phyloP scores from a whole-genome alignment of 2,797 vertebrate species.

The Aulostomus chinensis region DNA sequence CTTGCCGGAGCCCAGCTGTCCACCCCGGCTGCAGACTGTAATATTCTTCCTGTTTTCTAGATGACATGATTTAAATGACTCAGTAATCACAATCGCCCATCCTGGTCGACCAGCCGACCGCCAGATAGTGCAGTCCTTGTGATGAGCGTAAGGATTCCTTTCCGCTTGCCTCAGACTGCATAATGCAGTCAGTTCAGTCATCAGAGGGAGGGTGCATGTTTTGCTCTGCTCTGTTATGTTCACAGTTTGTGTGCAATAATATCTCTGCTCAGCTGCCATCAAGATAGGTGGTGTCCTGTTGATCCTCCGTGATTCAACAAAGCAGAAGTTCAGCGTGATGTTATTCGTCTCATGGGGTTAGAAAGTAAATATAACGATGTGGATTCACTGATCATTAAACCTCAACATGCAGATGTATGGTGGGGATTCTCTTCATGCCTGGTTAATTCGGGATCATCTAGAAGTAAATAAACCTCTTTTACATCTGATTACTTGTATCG shows the following conservation, averaged over 20 bases:
- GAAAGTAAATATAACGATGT: too few relatives aligned
- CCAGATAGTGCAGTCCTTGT: conserved; percentile 70
- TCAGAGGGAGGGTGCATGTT: conserved; percentile 34
- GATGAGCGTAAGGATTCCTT: conserved; percentile 68
- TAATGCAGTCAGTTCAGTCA: conserved; percentile 62
- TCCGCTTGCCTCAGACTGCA: conserved; percentile 73
- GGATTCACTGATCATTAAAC: too few relatives aligned
- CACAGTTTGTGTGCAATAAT: conserved; percentile 34
- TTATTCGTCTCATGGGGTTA: too few relatives aligned
- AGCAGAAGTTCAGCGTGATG: too few relatives aligned
- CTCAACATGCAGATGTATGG: neutral
- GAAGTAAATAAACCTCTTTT: conserved; percentile 7
- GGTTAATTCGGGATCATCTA: conserved; percentile 4
- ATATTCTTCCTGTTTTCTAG: conserved; percentile 53
- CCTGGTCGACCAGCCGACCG: conserved; percentile 36
- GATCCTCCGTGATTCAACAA: too few relatives aligned
- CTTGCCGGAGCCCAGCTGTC: neutral
- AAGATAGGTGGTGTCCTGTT: too few relatives aligned
- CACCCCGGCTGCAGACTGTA: conserved; percentile 7
- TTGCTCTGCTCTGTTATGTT: conserved; percentile 31
- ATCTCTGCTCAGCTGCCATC: conserved; percentile 20
- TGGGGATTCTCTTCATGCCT: neutral
- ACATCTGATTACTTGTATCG: too few relatives aligned
- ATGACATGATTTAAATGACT: conserved; percentile 55
- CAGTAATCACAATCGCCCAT: conserved; percentile 43